Evolutionary conservation across 1,140 invertebrate genomes (phyloP).

Genomic region (Ganaspis sp.): DNA sequence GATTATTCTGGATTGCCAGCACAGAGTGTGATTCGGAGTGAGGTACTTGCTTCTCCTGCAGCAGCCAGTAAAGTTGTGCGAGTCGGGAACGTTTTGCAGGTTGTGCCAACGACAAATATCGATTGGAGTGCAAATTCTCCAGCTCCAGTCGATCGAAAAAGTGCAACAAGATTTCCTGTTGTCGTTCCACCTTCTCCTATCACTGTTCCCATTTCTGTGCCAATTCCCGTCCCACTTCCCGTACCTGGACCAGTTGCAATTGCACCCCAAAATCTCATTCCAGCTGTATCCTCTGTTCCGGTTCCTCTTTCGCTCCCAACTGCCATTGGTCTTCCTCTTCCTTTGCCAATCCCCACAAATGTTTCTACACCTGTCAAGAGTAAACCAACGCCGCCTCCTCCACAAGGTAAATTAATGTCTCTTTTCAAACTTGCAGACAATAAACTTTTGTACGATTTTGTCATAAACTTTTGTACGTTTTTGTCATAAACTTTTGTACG

Average conservation of each 20-base stretch:
- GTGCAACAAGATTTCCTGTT: slow-evolving; percentile 37
- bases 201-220: slow-evolving; percentile 52
- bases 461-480: too few relatives aligned
- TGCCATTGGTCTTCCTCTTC: slow-evolving; percentile 50
- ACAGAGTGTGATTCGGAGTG: slow-evolving; percentile 30
- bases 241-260: slow-evolving; percentile 50
- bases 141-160: slow-evolving; percentile 33
- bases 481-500: too few relatives aligned
- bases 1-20: slow-evolving; percentile 49
- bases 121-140: slow-evolving; percentile 62
- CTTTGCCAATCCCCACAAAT: slow-evolving; percentile 46
- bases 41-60: slow-evolving; percentile 38
- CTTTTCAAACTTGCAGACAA: too few relatives aligned
- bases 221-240: slow-evolving; percentile 62
- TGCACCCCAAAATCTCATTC: slow-evolving; percentile 37
- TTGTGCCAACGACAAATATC: slow-evolving; percentile 70
- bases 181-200: slow-evolving; percentile 39
- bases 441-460: too few relatives aligned
- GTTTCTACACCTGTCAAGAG: slow-evolving; percentile 16
- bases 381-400: slow-evolving; percentile 36
- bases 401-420: slow-evolving; percentile 49
- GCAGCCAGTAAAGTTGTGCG: slow-evolving; percentile 55
- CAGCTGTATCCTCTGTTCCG: slow-evolving; percentile 48
- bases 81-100: slow-evolving; percentile 71
- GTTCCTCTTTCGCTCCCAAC: slow-evolving; percentile 58